Evolutionary conservation across 2,797 vertebrate genomes (phyloP).

Genomic region (Sebastes diploproa): DNA sequence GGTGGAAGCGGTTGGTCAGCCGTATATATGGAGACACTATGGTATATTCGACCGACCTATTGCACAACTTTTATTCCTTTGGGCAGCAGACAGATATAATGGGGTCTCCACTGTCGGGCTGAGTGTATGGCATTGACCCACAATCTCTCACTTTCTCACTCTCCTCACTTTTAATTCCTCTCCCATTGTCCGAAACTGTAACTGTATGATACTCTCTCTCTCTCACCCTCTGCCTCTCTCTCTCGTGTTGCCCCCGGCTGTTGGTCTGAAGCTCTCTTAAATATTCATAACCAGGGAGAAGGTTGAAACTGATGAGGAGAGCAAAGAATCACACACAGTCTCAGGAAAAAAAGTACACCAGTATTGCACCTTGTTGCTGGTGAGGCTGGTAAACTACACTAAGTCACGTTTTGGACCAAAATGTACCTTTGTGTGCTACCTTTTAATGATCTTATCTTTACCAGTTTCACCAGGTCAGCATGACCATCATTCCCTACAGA

Average conservation of each 20-base stretch:
- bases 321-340: conserved; percentile 11
- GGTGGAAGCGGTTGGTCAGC: conserved; percentile 15
- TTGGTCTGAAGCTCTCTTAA: conserved; percentile 57
- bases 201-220: neutral
- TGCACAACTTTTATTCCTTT: conserved; percentile 24
- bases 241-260: conserved; percentile 18
- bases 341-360: neutral
- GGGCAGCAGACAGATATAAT: neutral
- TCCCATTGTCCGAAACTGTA: conserved; percentile 27
- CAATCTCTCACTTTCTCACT: neutral
- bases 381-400: neutral
- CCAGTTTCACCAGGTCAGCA: neutral
- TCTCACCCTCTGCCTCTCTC: neutral
- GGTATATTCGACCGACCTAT: conserved; percentile 1
- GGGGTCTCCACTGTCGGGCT: neutral
- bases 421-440: neutral
- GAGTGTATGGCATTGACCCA: neutral
- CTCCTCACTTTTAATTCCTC: neutral
- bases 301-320: conserved; percentile 21
- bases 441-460: neutral
- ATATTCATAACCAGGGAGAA: conserved; percentile 59
- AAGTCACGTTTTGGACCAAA: neutral
- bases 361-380: neutral
- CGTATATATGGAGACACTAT: neutral
- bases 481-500: neutral